phyloP scores from a whole-genome alignment of 2,888 invertebrate species.

The Ariolimax columbianus region DNA sequence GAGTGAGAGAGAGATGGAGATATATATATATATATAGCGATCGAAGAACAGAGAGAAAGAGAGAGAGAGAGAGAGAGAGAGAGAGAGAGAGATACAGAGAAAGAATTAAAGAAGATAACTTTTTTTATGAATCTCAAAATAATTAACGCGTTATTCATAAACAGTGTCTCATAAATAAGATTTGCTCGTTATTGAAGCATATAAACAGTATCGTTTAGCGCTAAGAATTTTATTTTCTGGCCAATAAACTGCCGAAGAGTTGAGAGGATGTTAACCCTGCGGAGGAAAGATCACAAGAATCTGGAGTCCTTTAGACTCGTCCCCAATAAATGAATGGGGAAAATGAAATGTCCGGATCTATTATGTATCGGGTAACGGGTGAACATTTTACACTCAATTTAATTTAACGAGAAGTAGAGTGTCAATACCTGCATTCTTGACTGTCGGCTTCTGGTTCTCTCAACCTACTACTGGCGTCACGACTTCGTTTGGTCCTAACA shows the following conservation, averaged over 20 bases:
- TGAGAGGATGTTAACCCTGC: background rate
- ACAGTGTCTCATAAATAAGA: background rate
- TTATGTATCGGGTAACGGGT: background rate
- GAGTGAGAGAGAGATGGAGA: background rate
- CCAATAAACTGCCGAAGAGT: background rate
- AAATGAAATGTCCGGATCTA: background rate
- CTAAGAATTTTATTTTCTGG: background rate
- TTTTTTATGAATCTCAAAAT: too few species aligned
- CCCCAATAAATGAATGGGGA: background rate
- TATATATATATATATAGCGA: too few species aligned
- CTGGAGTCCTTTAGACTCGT: background rate
- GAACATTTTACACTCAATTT: constrained; percentile 31
- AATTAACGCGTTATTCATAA: background rate
- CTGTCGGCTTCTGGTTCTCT: background rate
- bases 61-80: background rate
- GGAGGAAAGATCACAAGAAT: background rate
- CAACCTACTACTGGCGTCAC: background rate
- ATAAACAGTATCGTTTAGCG: background rate
- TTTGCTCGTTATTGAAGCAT: background rate
- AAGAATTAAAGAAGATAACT: background rate
- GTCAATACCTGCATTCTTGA: background rate
- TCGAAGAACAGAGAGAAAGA: background rate
- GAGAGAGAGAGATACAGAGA: background rate
- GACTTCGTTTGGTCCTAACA: background rate
- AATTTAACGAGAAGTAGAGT: constrained; percentile 6